Base-by-base conservation (phyloP, 2,113 vertebrate species). In the Leuciscus idus region DNA sequence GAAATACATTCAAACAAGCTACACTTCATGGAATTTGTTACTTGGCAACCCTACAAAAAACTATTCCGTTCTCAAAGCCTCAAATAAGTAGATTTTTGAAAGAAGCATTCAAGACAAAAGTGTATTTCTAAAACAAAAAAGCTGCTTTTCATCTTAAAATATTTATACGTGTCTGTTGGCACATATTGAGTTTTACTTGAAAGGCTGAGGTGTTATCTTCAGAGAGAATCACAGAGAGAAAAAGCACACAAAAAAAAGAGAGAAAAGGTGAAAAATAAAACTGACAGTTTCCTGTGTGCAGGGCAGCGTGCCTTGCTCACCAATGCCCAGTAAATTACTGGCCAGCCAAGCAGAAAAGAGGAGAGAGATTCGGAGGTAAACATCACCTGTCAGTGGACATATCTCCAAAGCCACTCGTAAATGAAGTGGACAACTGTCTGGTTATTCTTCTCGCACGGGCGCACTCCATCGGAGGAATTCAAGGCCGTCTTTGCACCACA, bases 331-430 rank as follows among this genome's bases (percentile, higher is more conserved):
- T 88, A 95, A 94, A 95, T 95, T 93, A 94, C 90, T 91, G 91
- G 89, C 89, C 93, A 95, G 84, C 90, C 93, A 93, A 94, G 94
- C 93, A 93, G 93, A 95, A 95, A 95, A 93, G 90, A 92, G 92
- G 76, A 93, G 87, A 68, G 86, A 88, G 91, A 93, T 93, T 93
- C 92, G 89, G 90, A 93, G 92, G 91, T 89, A 72, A 89, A 85
- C 88, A 88, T 92, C 91, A 93, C 92, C 91, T 94, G 92, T 90
- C 88, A 90, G 79, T 88, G 88, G 81, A 89, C 87, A 80, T 62
- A 0, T 84, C 87, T 90, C 87, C 80, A 90, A 89, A 76, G 89
- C 89, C 86, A 39, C 59, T 89, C 86, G 61, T 89, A 93, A 92
- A 93, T 89, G 87, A 90, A 87, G 83, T 78, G 82, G 75, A 76